Conservation (phyloP, 2,113 vertebrate species). For the Ctenomys sociabilis region DNA sequence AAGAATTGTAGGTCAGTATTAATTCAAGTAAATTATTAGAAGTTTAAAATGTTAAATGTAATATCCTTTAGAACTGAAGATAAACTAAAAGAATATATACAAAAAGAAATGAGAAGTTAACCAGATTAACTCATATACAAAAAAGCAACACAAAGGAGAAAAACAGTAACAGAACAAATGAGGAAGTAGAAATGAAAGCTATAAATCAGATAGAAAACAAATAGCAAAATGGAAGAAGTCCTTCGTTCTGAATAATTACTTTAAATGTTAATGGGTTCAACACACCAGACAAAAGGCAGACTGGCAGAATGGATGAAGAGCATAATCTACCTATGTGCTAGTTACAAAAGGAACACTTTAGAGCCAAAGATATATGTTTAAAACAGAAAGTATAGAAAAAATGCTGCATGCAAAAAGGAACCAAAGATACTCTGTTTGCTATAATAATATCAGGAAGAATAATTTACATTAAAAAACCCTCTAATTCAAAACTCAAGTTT, state of each 20-base stretch:
- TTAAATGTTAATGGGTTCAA: constrained; percentile 17
- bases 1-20: constrained; percentile 17
- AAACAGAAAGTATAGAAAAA: background rate
- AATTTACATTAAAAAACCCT: background rate
- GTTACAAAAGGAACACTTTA: background rate
- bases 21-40: constrained; percentile 37
- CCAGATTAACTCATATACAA: background rate
- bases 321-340: background rate
- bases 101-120: constrained; percentile 47
- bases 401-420: background rate
- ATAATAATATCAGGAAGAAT: background rate
- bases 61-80: constrained; percentile 20
- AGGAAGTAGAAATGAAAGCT: background rate
- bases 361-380: background rate
- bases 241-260: background rate
- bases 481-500: background rate
- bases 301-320: background rate
- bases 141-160: background rate
- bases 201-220: constrained; percentile 22
- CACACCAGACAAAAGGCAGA: background rate
- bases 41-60: constrained; percentile 40
- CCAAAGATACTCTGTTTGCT: background rate
- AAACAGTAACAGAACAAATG: constrained; percentile 31
- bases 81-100: constrained; percentile 46
- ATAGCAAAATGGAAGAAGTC: background rate